Percentiles rank a stretch among this genome's conserved stretches.
Conservation (phyloP, 2,888 invertebrate genomes). For the Electrophaes corylata region DNA sequence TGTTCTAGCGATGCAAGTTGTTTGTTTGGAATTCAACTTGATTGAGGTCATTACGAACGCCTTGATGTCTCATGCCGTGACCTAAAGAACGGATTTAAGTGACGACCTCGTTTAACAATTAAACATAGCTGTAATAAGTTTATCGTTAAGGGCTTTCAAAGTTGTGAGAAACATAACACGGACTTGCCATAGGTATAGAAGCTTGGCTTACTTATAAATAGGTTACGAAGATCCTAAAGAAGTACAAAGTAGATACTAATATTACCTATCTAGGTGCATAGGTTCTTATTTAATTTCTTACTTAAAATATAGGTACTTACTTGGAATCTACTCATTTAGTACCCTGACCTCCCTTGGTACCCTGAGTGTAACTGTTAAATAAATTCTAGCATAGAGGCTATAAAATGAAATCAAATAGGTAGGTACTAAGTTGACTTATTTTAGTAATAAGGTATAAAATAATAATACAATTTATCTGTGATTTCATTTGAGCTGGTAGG, state of each 20-base stretch:
- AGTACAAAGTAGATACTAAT: conserved; percentile 41
- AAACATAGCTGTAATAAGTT: conserved; percentile 55
- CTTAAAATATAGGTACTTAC: neutral
- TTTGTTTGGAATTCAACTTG: conserved; percentile 70
- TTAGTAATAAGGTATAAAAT: neutral
- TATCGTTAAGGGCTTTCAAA: conserved; percentile 46
- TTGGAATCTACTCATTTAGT: neutral
- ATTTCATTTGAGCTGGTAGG: conserved; percentile 25
- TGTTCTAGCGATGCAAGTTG: conserved; percentile 55
- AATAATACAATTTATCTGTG: conserved; percentile 19
- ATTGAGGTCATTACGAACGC: conserved; percentile 72
- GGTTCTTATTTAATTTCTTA: neutral
- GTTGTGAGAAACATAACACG: conserved; percentile 39
- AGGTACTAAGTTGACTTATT: neutral
- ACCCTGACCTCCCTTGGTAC: neutral
- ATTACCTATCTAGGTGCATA: neutral
- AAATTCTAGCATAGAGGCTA: conserved; percentile 15
- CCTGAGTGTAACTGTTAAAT: neutral
- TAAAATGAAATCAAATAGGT: neutral
- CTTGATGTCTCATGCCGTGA: conserved; percentile 68
- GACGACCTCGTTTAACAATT: conserved; percentile 70
- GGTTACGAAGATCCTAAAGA: conserved; percentile 19
- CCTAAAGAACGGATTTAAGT: conserved; percentile 68
- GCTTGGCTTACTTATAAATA: conserved; percentile 8
- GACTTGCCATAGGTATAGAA: conserved; percentile 46